Base-by-base conservation (phyloP, 2,888 invertebrate species). In the Ptilodon capucinus region DNA sequence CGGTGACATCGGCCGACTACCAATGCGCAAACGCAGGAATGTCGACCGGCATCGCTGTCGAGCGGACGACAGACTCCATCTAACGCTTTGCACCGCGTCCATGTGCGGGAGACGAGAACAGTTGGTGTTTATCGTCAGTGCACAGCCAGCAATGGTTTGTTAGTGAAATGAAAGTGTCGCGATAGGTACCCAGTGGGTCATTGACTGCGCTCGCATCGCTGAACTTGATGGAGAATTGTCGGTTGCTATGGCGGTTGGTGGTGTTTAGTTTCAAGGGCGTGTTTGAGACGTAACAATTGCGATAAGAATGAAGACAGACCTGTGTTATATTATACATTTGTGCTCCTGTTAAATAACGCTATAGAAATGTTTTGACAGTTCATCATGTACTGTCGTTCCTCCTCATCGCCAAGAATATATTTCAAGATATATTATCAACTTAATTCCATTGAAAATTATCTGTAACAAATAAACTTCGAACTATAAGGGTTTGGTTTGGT, bases 171-270 rank as follows among this genome's bases (percentile, higher is more conserved):
- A 74, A 74, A 73, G 68, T 74, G 64, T 71, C n/a, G n/a, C n/a
- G 53, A 53, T 61, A 66, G 52, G 48, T 36, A 25, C 46, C 46
- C 52, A 62, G 46, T 60, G 60, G 76, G 76, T 76, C 74, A 68
- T 69, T 74, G 76, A 76, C 76, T 73, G 68, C 46, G 65, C 64
- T 60, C 68, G 74, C 60, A 60, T 58, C 60, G 73, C 43, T 70
- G 72, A 59, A 42, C 66, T 51, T 61, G 62, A 55, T 70, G 72
- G 72, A 68, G 74, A 71, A 72, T 67, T 54, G 71, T 62, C 47
- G 57, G 59, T 49, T 50, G 51, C 54, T 45, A 57, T 57, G 63
- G 46, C 54, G 48, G 41, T 48, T 56, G 13, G 21, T 38, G 41
- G 51, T 46, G 53, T 40, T 36, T 16, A 18, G 18, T 63, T 56